Evolutionary conservation across 1,140 invertebrate species (phyloP).

Genomic region (Tetranychus cinnabarinus): DNA sequence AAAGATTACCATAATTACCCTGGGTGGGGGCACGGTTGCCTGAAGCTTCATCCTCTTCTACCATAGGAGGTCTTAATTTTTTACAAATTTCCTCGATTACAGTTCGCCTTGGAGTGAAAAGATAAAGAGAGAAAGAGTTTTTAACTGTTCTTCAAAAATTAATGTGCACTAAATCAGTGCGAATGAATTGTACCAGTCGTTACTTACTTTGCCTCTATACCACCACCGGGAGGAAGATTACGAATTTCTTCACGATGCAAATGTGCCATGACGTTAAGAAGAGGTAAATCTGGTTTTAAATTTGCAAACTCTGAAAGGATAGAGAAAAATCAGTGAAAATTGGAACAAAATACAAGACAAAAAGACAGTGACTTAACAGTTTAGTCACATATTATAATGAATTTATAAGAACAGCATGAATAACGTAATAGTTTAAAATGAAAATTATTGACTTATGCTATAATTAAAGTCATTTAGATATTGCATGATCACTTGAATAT

Average conservation of each 20-base stretch:
- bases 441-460: too few species aligned
- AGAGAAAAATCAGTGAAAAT: neutral
- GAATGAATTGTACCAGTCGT: neutral
- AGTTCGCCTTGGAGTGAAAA: neutral
- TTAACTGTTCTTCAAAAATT: neutral
- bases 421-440: too few species aligned
- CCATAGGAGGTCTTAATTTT: neutral
- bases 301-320: neutral
- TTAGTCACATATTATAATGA: too few species aligned
- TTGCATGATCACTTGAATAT: too few species aligned
- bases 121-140: neutral
- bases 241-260: conserved; percentile 3
- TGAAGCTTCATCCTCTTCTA: too few species aligned
- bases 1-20: too few species aligned
- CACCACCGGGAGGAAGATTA: conserved; percentile 10
- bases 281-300: neutral
- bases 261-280: conserved; percentile 1
- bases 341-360: neutral
- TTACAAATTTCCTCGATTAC: neutral
- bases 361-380: too few species aligned
- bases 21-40: too few species aligned
- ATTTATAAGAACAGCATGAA: too few species aligned
- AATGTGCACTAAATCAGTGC: neutral
- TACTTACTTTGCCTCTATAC: conserved; percentile 9
- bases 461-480: too few species aligned